Evolutionary conservation across 2,888 invertebrate species (phyloP), one percentile per base, ranked within the genome.

Genomic region (Oxyteleia sp.): DNA sequence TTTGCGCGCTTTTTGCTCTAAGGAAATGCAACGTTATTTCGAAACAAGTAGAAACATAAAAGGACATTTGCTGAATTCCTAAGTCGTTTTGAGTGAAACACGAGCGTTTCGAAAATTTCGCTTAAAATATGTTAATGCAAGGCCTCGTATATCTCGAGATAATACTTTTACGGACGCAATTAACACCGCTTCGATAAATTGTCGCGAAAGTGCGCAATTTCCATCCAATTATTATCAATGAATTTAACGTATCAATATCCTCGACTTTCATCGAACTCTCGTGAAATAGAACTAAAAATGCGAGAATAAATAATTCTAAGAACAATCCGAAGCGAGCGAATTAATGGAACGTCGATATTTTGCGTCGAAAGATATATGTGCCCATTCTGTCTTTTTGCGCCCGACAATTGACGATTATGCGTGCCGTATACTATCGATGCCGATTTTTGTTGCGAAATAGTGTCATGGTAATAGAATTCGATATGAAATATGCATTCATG

Each of bases 401-500:
- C 29, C 38, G 41, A 51, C 61, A 61, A 55, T 63, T 29, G 51
- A 45, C 69, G 35, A 35, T 71, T 47, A 71, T 59, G 71, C 41
- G 43, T 41, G 51, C 49, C 80, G 80, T 80, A 38, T 41, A 43
- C 49, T 72, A 72, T 80, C 72, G 59, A 53, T 10, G 47, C 64
- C 75, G 64, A 49, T 32, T 61, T 32, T 29, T 80, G 66, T 74
- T 63, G 38, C 29, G 26, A 55, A 68, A 74, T 43, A 41, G 66
- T 45, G 69, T 35, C 63, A 35, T n/a, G 69, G 29, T 51, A 68
- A 68, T 74, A 32, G 61, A 68, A 81, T 69, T 53, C 59, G 32
- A 68, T 57, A 72, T 66, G 72, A 71, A 64, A 71, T 64, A 63
- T 61, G 78, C 53, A 78, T 78, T 55, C 57, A 66, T 47, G 38